Conservation (phyloP, 2,797 vertebrate species). For the Hypotaenidia philippensis region DNA sequence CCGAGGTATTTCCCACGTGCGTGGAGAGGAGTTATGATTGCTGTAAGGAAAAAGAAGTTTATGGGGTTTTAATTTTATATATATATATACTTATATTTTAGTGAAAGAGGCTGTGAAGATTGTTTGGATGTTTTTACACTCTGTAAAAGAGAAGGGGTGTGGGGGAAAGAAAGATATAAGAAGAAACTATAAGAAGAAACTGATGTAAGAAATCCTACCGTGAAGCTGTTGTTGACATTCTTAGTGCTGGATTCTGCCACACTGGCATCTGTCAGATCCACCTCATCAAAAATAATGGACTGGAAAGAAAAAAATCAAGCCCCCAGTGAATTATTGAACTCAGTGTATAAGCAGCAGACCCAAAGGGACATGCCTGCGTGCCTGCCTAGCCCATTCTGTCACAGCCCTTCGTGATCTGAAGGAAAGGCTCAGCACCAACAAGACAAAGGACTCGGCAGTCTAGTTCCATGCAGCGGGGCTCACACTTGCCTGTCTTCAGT, state of each 20-base stretch:
- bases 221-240: constrained; percentile 98
- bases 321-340: not conserved
- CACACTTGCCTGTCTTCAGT: not conserved
- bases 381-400: not conserved
- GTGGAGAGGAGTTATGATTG: not conserved
- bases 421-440: not conserved
- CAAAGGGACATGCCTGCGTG: not conserved
- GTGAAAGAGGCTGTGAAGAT: not conserved
- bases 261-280: constrained; percentile 95
- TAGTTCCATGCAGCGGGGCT: not conserved
- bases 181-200: not conserved
- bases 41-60: not conserved
- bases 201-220: constrained; percentile 81
- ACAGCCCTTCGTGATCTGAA: not conserved
- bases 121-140: not conserved
- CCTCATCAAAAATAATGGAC: constrained; percentile 98
- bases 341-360: not conserved
- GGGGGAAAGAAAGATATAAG: not conserved
- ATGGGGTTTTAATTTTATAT: no score
- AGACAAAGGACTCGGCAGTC: not conserved
- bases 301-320: constrained; percentile 67
- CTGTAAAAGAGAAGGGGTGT: not conserved
- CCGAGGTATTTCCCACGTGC: not conserved
- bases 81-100: no score
- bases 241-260: constrained; percentile 98